Conservation (phyloP, 2,888 invertebrate genomes). For the Andrena flavipes region DNA sequence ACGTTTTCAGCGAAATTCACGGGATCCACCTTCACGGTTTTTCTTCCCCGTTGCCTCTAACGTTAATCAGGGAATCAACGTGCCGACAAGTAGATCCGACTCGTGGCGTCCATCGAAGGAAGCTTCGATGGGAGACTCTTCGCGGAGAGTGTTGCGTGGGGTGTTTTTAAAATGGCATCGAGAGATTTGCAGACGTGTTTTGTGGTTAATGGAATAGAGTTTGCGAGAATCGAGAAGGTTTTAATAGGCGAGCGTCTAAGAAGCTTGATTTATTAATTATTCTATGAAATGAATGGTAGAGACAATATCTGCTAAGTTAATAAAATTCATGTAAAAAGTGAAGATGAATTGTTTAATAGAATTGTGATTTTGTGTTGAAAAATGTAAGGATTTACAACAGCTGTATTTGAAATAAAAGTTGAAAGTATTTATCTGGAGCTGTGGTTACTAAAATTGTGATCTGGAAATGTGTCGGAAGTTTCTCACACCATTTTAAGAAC, state of each 20-base stretch:
- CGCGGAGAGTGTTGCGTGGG: neutral
- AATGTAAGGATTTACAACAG: neutral
- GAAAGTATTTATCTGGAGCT: neutral
- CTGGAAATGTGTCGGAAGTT: neutral
- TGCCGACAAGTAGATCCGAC: slow-evolving; percentile 4
- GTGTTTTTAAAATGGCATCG: slow-evolving; percentile 17
- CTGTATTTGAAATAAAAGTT: neutral
- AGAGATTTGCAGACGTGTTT: neutral
- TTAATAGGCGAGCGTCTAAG: neutral
- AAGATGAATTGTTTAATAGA: neutral
- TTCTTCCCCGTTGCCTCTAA: neutral
- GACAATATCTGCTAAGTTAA: neutral
- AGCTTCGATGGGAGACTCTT: neutral
- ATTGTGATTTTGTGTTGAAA: neutral
- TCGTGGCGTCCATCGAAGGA: neutral
- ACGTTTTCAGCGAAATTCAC: neutral
- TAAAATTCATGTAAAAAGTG: neutral
- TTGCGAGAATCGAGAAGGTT: neutral
- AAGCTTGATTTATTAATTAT: too few species aligned
- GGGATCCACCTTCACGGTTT: neutral
- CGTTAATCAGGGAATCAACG: slow-evolving; percentile 11
- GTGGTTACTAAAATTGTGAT: neutral
- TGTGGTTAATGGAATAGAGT: neutral
- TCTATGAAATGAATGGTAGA: neutral
- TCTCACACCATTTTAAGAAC: slow-evolving; percentile 21